Evolutionary conservation across 2,113 vertebrate genomes (phyloP), one percentile per base, ranked within the genome.

Genomic region (Salvator merianae): DNA sequence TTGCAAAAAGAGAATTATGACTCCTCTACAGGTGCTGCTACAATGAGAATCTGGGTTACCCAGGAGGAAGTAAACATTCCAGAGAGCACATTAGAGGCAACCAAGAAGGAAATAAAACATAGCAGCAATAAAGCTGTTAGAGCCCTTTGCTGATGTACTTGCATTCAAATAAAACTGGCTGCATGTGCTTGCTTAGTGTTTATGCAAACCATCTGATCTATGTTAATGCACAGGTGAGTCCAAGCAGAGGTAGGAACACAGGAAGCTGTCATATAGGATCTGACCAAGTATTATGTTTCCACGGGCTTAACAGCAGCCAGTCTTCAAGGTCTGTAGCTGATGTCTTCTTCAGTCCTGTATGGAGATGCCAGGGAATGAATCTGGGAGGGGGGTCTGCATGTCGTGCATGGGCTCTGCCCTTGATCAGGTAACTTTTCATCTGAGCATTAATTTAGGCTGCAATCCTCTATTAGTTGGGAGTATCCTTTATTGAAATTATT

Each of bases 1-100:
- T 79, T 84, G 76, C 68, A 78, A 84, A 84, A 78, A 84, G 66
- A 84, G 68, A 84, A 84, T 84, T 78, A 71, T 84, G 83, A 79
- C 66, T 79, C 78, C 76, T 72, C 76, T 79, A 84, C 68, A 84
- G 68, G 76, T 84, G 76, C 55, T 79, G 83, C 76, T 68, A 79
- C 53, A 79, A 78, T 71, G 72, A 65, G 34, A 78, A 62, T 68
- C 66, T 63, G 53, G 70, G 55, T 70, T 79, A 59, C 38, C 36
- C 70, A 74, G 55, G 71, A 74, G 70, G 81, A 82, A 74, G 81
- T 84, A 79, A 84, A 84, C 68, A 34, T 78, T 84, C 66, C 83
- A 71, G 75, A 62, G 62, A 84, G 75, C 77, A 43, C 69, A 71
- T 78, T 38, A 30, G 22, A 72, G 62, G 66, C 77, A 34, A n/a